Base-by-base conservation (phyloP, 2,797 vertebrate species). In the Sylvilagus floridanus region DNA sequence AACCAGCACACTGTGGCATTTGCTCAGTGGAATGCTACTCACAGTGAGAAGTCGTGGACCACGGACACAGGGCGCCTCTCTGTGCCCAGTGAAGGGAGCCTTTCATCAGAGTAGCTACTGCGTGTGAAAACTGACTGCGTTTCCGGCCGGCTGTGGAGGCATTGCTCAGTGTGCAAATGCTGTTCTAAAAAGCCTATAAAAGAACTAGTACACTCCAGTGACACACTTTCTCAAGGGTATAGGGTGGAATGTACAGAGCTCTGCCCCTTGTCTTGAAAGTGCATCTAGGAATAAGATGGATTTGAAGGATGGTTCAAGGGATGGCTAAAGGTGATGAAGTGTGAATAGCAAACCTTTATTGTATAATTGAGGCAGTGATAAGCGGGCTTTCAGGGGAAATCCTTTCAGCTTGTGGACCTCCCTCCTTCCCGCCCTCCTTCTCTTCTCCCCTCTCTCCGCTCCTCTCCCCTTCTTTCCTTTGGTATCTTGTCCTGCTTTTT, bases 101-200 rank as follows among this genome's bases (percentile, higher is more conserved):
- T 79, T 78, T 75, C 47, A 14, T 14, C 54, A 71, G 50, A 35
- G 35, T 84, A 84, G 52, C n/a, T 66, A 28, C 32, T 19, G 1
- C 72, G 1, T 28, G 47, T 63, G 21, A 81, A 76, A 68, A 75
- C 22, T 88, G 62, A 77, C 28, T 68, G 50, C 54, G 14, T 65
- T 42, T 30, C 21, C 66, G 13, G n/a, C 14, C 47, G 72, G 35
- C 13, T 28, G 75, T 71, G 32, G 32, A 84, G 72, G 1, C 3
- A 84, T 79, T 93, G 94, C 71, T 84, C 57, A 6, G 5, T 54
- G 42, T 84, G 4, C 66, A 63, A n/a, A 87, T 94, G 93, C 52
- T 79, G 37, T 62, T 92, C 93, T 22, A 84, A 85, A 81, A 81
- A 84, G 8, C 32, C 75, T 11, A 14, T 65, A 76, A 87, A 47